A percentile compares a stretch with the other conserved stretches of the same genome.
Evolutionary conservation across 1,140 invertebrate species (phyloP).

Genomic region (Neuroterus valhalla): DNA sequence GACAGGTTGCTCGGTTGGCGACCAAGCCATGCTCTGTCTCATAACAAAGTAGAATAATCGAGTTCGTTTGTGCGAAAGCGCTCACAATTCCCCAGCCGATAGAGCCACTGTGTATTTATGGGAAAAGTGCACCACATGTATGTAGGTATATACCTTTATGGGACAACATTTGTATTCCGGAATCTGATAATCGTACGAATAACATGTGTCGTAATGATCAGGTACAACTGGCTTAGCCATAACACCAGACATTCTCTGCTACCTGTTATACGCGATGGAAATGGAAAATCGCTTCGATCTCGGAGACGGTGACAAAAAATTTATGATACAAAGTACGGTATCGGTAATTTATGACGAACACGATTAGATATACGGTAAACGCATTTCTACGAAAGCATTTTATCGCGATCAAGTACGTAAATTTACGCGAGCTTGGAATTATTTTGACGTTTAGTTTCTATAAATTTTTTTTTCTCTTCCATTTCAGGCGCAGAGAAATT

Average conservation of each 20-base stretch:
- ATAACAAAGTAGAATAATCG: slow-evolving; percentile 15
- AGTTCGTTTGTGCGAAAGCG: slow-evolving; percentile 8
- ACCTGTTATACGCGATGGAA: slow-evolving; percentile 14
- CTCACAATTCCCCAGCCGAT: slow-evolving; percentile 3
- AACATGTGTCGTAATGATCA: slow-evolving; percentile 27
- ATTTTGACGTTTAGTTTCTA: too few relatives aligned
- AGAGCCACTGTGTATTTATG: background rate
- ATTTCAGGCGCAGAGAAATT: too few relatives aligned
- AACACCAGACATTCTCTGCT: background rate
- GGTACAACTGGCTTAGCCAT: slow-evolving; percentile 28
- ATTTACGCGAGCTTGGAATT: background rate
- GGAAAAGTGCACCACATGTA: background rate
- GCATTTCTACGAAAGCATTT: background rate
- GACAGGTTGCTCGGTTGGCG: slow-evolving; percentile 7
- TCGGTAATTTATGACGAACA: slow-evolving; percentile 11
- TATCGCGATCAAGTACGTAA: background rate
- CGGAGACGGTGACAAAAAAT: slow-evolving; percentile 16
- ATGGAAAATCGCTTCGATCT: slow-evolving; percentile 12
- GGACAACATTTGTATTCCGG: slow-evolving; percentile 27
- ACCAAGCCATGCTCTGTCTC: background rate
- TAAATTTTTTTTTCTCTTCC: too few relatives aligned
- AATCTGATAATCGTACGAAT: slow-evolving; percentile 30
- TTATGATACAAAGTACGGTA: background rate
- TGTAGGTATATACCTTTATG: slow-evolving; percentile 14
- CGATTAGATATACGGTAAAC: background rate